These are phyloP conservation scores for Drosophila lacicola DNA, from an alignment of 2,888 invertebrate species.

Conservation along the genomic window DNA sequence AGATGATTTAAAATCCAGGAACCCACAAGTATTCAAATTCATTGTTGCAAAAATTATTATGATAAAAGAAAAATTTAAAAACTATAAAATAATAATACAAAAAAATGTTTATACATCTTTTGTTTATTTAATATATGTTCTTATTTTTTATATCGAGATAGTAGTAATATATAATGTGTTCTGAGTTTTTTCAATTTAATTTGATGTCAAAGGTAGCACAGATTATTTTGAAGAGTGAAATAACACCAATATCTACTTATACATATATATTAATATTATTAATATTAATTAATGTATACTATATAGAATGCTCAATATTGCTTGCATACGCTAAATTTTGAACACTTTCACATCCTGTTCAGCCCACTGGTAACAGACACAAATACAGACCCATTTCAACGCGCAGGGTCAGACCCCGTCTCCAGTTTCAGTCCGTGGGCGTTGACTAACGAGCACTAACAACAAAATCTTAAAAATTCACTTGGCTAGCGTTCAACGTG, in stretches of 20 bases:
- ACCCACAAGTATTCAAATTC: not conserved
- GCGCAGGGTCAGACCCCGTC: not conserved
- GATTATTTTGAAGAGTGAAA: no score
- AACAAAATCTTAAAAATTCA: constrained; percentile 72
- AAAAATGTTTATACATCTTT: no score
- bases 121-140: no score
- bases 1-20: not conserved
- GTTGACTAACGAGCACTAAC: constrained; percentile 69
- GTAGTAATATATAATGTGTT: not conserved
- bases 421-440: constrained; percentile 11
- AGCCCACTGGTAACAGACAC: constrained; percentile 11
- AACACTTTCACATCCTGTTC: not conserved
- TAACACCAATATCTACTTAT: no score
- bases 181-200: no score
- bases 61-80: no score
- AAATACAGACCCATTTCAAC: not conserved
- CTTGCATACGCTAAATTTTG: not conserved
- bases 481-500: constrained; percentile 69
- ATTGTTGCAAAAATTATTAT: not conserved
- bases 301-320: not conserved
- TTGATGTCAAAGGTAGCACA: no score
- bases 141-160: no score
- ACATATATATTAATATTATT: no score
- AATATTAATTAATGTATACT: no score
- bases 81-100: no score